These are phyloP conservation scores for Tachycineta bicolor DNA, from an alignment of 2,113 vertebrate genomes.

Conservation along the genomic window DNA sequence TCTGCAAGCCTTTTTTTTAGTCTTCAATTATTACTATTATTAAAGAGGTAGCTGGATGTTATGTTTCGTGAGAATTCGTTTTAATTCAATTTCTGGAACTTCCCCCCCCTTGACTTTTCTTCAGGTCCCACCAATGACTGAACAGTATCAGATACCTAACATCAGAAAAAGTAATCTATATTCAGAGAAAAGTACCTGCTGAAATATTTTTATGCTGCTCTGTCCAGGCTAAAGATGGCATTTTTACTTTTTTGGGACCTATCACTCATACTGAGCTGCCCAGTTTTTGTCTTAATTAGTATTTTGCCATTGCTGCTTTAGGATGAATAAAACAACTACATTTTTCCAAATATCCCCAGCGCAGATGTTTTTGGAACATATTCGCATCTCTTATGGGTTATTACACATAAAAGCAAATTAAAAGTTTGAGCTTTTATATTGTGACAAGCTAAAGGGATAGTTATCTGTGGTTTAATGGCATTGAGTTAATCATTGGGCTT, in stretches of 20 bases:
- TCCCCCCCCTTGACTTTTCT: fast-evolving
- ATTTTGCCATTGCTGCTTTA: not conserved
- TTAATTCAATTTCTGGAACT: not conserved
- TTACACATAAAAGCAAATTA: conserved; percentile 2
- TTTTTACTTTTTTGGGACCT: not conserved
- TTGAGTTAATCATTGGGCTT: not conserved
- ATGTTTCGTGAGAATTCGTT: not conserved
- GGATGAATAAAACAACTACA: not conserved
- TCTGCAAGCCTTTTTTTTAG: not conserved
- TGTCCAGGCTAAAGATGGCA: not conserved
- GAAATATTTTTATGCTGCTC: not conserved
- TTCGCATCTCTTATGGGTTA: not conserved
- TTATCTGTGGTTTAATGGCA: not conserved
- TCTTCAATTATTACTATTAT: not conserved
- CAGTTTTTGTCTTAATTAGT: not conserved
- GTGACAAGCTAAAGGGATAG: not conserved
- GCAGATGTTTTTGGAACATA: not conserved
- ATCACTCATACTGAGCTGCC: not conserved
- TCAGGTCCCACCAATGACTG: not conserved
- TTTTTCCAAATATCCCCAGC: not conserved
- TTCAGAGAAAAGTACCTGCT: not conserved
- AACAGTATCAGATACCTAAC: not conserved
- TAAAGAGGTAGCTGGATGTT: not conserved
- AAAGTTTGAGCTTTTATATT: not conserved
- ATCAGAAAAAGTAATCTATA: not conserved